A percentile compares a stretch with the other conserved stretches of the same genome.
Conservation (phyloP, 1,140 invertebrate species). For the Acromyrmex heyeri region DNA sequence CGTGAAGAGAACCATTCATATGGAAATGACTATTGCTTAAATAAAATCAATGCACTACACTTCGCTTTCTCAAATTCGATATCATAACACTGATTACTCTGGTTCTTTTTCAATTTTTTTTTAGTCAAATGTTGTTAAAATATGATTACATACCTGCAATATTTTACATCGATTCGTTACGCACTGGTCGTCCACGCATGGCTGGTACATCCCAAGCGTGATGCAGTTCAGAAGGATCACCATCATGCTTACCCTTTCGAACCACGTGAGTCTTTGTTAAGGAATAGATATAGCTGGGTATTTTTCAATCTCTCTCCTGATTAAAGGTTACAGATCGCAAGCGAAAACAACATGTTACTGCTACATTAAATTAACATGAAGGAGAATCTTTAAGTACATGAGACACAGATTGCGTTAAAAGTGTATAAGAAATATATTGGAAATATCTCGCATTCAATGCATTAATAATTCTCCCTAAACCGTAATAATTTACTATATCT, state of each 20-base stretch:
- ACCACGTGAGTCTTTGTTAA: slow-evolving; percentile 96
- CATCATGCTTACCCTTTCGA: slow-evolving; percentile 99
- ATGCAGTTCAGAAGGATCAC: slow-evolving; percentile 99
- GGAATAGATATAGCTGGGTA: slow-evolving; percentile 85
- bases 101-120: not conserved
- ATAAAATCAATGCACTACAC: slow-evolving; percentile 15
- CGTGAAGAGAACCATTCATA: not conserved
- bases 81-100: not conserved
- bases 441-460: not conserved
- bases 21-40: slow-evolving; percentile 34
- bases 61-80: not conserved
- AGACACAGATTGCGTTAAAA: not conserved
- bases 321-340: slow-evolving; percentile 1
- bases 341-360: not conserved
- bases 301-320: not conserved
- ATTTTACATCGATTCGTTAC: slow-evolving; percentile 96
- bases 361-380: not conserved
- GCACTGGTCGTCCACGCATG: slow-evolving; percentile 98
- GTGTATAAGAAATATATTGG: not conserved
- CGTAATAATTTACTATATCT: not conserved
- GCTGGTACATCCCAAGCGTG: slow-evolving; percentile 99
- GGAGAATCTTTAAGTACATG: not conserved
- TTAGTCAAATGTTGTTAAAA: not conserved
- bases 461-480: not conserved
- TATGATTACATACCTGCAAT: slow-evolving; percentile 91